Evolutionary conservation across 2,888 invertebrate species (phyloP), one percentile per base, ranked within the genome.

Genomic region (Scaptomyza reducta): DNA sequence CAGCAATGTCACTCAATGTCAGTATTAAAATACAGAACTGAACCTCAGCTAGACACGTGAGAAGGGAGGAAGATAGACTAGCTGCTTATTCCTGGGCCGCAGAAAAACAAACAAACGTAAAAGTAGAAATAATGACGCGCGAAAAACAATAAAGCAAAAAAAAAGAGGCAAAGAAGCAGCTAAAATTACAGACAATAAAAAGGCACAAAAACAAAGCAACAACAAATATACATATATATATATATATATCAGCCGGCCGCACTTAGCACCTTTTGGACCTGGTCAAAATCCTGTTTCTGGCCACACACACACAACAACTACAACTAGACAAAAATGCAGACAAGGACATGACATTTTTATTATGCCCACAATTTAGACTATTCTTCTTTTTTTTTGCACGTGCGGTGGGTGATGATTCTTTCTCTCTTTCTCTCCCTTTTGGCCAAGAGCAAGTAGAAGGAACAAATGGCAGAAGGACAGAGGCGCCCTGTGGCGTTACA

Each of bases 1-100:
- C 69, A 59, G 79, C 74, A 79, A 80, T 88, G 85, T 89, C 85
- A 85, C 74, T 85, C 89, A 88, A 84, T 88, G 87, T 86, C 88
- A 87, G 78, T 72, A 65, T 63, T 63, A 66, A 72, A 57, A 33
- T 31, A 13, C 31, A 59, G 47, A 56, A 25, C 49, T 55, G 49
- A 25, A 16, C n/a, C 54, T 27, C 16, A 45, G 33, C 18, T 47
- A 29, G 35, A 40, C 42, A 29, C 31, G 45, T 38, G 41, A 31
- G 69, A 46, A 54, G 62, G 1, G 53, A 47, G 57, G 59, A 60
- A 46, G 58, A 53, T 6, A 16, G 35, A 5, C 38, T 22, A 38
- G 60, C 38, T 27, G 59, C 44, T 42, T 69, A 51, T 33, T 33
- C 42, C 63, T 53, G 60, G 50, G 59, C 56, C 55, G 53, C 56